Evolutionary conservation across 1,140 invertebrate genomes (phyloP).

Genomic region (Pectinophora gossypiella): DNA sequence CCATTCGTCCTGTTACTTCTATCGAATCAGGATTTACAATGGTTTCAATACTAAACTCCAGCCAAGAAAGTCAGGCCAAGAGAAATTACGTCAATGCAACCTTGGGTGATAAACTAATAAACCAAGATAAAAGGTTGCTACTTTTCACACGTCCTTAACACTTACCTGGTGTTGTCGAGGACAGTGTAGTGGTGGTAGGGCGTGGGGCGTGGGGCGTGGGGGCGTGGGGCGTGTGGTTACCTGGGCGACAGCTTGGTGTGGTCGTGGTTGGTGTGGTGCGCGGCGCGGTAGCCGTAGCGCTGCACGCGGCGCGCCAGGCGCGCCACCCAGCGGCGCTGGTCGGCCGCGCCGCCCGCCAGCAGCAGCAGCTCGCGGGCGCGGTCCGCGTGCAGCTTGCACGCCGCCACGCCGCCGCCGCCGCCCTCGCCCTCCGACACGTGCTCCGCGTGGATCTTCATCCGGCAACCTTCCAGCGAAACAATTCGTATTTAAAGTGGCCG

Average conservation of each 20-base stretch:
- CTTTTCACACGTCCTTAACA: no score
- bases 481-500: not conserved
- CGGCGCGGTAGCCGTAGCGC: conserved; percentile 94
- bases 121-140: no score
- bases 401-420: conserved; percentile 89
- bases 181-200: no score
- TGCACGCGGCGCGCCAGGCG: conserved; percentile 94
- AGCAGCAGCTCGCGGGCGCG: conserved; percentile 95
- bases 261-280: conserved; percentile 79
- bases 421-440: conserved; percentile 91
- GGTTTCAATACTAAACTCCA: no score
- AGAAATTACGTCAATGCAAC: no score
- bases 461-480: conserved; percentile 83
- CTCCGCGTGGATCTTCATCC: conserved; percentile 97
- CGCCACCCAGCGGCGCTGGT: conserved; percentile 95
- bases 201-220: no score
- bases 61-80: no score
- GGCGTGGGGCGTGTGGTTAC: no score
- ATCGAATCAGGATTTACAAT: no score
- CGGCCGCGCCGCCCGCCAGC: conserved; percentile 87
- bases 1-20: no score
- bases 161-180: no score
- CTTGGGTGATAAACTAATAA: no score
- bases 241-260: conserved; percentile 66
- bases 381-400: conserved; percentile 96